These are phyloP conservation scores for Atherinosoma microstoma DNA, from an alignment of 2,797 vertebrate species.

Conservation along the genomic window DNA sequence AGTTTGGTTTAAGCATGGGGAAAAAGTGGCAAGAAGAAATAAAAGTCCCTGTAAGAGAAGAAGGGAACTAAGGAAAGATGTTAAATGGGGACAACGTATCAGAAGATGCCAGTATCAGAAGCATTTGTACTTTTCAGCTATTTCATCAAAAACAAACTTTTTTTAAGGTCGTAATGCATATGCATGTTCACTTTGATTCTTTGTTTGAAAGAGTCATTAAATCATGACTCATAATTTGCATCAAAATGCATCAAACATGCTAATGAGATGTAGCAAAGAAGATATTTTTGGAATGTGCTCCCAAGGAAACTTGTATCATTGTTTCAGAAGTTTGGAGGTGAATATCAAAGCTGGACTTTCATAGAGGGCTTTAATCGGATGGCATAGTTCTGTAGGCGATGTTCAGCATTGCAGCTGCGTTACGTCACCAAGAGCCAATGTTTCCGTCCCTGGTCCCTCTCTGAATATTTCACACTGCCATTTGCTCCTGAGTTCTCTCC, in stretches of 20 bases:
- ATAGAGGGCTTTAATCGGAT: constrained; percentile 31
- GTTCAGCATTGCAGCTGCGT: constrained; percentile 74
- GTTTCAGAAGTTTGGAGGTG: constrained; percentile 55
- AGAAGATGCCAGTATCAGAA: not conserved
- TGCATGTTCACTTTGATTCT: constrained; percentile 45
- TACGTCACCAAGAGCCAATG: constrained; percentile 69
- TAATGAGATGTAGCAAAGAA: constrained; percentile 47
- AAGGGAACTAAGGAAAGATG: not conserved
- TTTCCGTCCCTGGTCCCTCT: constrained; percentile 66
- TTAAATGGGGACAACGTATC: constrained; percentile 6
- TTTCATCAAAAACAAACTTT: constrained; percentile 15
- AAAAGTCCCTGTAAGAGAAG: constrained; percentile 22
- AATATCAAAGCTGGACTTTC: constrained; percentile 54
- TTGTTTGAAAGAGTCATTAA: constrained; percentile 50
- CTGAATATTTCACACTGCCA: constrained; percentile 77
- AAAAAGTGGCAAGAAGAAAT: constrained; percentile 25
- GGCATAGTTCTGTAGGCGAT: constrained; percentile 52
- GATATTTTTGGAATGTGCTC: constrained; percentile 56
- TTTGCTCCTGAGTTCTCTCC: constrained; percentile 59
- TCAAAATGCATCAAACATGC: constrained; percentile 51
- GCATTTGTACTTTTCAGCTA: constrained; percentile 4
- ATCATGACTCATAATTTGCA: constrained; percentile 56
- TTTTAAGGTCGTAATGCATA: constrained; percentile 11
- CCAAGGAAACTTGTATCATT: constrained; percentile 49
- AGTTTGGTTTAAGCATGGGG: constrained; percentile 18